Percentiles rank a stretch among this genome's conserved stretches.
phyloP scores from a whole-genome alignment of 1,140 invertebrate genomes.

The Drosophila carrolli region DNA sequence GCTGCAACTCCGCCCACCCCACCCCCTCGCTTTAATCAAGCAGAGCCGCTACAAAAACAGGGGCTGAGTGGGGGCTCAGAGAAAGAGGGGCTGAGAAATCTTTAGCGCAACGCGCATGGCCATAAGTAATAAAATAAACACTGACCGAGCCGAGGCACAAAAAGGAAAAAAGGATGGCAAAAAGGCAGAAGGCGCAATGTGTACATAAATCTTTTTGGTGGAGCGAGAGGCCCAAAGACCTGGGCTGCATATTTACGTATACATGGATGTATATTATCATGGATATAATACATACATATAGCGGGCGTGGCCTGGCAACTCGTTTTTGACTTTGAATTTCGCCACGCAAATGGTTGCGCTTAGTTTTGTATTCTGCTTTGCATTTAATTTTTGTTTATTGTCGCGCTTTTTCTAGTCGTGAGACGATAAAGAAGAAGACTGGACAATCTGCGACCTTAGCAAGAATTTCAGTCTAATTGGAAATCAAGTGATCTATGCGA shows the following conservation, averaged over 20 bases:
- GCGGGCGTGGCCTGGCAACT: conserved; percentile 57
- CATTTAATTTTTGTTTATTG: conserved; percentile 62
- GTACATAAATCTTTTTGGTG: conserved; percentile 56
- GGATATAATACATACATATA: conserved; percentile 14
- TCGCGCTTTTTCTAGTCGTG: conserved; percentile 51
- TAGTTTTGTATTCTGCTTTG: conserved; percentile 61
- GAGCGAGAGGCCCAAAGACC: conserved; percentile 15
- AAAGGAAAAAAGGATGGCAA: conserved; percentile 53
- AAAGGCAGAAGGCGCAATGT: conserved; percentile 54
- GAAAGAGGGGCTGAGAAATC: conserved; percentile 8
- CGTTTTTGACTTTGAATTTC: conserved; percentile 73
- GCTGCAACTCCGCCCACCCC: conserved; percentile 13
- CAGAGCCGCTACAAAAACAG: conserved; percentile 32
- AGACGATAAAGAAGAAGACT: neutral
- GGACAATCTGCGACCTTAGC: conserved; percentile 57
- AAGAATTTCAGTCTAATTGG: conserved; percentile 55
- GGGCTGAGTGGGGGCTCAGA: neutral
- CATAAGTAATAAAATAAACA: conserved; percentile 75
- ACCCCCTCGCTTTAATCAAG: conserved; percentile 48
- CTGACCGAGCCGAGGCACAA: conserved; percentile 42
- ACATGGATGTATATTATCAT: neutral
- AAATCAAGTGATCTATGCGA: neutral
- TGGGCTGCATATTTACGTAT: conserved; percentile 14
- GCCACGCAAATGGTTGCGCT: conserved; percentile 69
- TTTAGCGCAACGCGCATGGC: conserved; percentile 45